Evolutionary conservation across 2,797 vertebrate species (phyloP).

Genomic region (Myotis planiceps): DNA sequence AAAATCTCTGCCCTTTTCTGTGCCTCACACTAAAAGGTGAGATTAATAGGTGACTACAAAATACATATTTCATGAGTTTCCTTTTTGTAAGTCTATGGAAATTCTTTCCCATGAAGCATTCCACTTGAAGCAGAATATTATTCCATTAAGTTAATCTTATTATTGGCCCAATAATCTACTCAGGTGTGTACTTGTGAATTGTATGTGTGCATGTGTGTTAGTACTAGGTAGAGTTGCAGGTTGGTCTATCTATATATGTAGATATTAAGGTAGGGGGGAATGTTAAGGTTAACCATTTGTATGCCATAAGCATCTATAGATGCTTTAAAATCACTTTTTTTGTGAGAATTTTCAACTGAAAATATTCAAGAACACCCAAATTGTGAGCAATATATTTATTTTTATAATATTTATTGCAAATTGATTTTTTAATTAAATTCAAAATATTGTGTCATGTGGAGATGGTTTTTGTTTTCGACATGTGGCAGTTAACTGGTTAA

Average conservation of each 20-base stretch:
- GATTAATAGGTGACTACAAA: background rate
- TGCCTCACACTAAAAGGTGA: background rate
- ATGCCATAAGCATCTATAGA: too few relatives aligned
- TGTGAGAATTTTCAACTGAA: too few relatives aligned
- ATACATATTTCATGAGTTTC: background rate
- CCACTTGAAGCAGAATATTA: background rate
- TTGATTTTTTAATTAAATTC: too few relatives aligned
- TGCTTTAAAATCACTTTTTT: too few relatives aligned
- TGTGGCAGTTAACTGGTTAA: background rate
- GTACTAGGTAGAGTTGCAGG: background rate
- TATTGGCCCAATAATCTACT: background rate
- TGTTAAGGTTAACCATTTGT: background rate
- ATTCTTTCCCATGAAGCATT: background rate
- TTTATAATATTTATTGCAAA: too few relatives aligned
- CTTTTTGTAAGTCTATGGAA: background rate
- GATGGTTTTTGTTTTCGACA: too few relatives aligned
- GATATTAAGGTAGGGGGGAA: background rate
- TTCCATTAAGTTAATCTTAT: background rate
- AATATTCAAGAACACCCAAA: too few relatives aligned
- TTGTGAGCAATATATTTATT: too few relatives aligned
- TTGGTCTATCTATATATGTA: background rate
- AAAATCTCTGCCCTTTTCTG: background rate
- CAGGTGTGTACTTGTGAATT: background rate
- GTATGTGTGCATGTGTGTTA: background rate
- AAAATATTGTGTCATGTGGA: too few relatives aligned